These are phyloP conservation scores for Ypsolopha scabrella DNA, from an alignment of 2,888 invertebrate species.

Conservation along the genomic window DNA sequence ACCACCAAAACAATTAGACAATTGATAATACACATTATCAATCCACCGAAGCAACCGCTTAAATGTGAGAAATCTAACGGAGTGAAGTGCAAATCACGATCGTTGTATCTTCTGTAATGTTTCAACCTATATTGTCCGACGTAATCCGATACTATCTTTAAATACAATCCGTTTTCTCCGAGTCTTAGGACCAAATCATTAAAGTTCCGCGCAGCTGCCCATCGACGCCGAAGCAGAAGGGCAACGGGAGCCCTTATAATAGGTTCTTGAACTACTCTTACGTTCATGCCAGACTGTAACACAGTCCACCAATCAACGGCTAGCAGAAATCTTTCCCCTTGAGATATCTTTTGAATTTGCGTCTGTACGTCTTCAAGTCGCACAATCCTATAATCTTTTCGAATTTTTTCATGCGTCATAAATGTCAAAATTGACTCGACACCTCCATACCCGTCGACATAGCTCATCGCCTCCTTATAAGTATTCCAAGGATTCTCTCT, in stretches of 20 bases:
- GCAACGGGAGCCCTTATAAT: constrained; percentile 19
- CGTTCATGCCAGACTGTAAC: constrained; percentile 11
- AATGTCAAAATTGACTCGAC: constrained; percentile 16
- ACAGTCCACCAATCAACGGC: constrained; percentile 18
- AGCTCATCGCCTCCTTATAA: constrained; percentile 23
- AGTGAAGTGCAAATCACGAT: constrained; percentile 5
- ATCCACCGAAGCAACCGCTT: constrained; percentile 30
- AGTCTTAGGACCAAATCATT: constrained; percentile 16
- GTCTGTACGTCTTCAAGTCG: constrained; percentile 12
- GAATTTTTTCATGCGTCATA: constrained; percentile 22
- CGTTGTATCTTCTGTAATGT: neutral
- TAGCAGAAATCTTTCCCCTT: constrained; percentile 30
- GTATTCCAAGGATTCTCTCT: constrained; percentile 27
- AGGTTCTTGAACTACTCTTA: constrained; percentile 27
- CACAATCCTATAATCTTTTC: constrained; percentile 17
- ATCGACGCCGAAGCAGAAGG: constrained; percentile 33
- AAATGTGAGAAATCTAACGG: constrained; percentile 23
- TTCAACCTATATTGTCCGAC: neutral
- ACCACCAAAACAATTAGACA: constrained; percentile 21
- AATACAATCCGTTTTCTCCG: constrained; percentile 26
- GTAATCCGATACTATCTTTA: constrained; percentile 12
- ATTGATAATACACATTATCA: constrained; percentile 21
- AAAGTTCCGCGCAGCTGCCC: constrained; percentile 29
- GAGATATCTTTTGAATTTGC: constrained; percentile 19
- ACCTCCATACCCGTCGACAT: constrained; percentile 31